A percentile compares a stretch with the other conserved stretches of the same genome.
These are phyloP conservation scores for Sylvia atricapilla DNA, from an alignment of 2,113 vertebrate species.

Conservation along the genomic window DNA sequence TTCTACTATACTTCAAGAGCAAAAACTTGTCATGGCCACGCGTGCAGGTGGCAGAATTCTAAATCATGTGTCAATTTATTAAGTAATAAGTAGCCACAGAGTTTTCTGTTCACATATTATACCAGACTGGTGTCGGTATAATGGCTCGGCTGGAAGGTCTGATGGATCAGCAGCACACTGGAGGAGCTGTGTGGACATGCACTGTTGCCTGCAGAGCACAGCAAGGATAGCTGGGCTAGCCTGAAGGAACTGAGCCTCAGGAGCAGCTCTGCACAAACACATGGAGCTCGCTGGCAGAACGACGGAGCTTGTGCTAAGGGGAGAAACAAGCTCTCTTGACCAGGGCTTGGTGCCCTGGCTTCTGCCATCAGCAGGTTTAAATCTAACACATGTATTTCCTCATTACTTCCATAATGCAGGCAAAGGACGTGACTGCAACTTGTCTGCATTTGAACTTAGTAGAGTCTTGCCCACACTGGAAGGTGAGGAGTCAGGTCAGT, in stretches of 20 bases:
- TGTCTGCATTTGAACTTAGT: background rate
- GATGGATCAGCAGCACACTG: background rate
- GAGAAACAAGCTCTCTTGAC: too few species aligned
- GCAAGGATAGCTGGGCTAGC: background rate
- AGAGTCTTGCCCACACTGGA: background rate
- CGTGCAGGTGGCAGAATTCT: background rate
- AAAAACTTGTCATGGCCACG: background rate
- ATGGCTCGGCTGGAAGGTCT: background rate
- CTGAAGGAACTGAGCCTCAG: background rate
- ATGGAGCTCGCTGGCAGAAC: rapidly evolving
- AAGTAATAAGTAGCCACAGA: background rate
- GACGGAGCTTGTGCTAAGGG: background rate
- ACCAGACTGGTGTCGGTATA: background rate
- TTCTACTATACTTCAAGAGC: background rate
- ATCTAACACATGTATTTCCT: background rate
- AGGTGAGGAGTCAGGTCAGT: background rate
- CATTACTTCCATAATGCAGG: background rate
- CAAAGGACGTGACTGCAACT: background rate
- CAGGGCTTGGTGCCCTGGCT: background rate
- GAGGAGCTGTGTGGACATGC: background rate
- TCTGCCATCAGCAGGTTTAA: background rate
- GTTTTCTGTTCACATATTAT: background rate
- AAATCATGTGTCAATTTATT: background rate
- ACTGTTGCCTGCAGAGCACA: background rate
- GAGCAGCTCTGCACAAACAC: background rate